A percentile compares a stretch with the other conserved stretches of the same genome.
phyloP scores from a whole-genome alignment of 2,797 vertebrate species.

The Oceanodroma leucorhoa region DNA sequence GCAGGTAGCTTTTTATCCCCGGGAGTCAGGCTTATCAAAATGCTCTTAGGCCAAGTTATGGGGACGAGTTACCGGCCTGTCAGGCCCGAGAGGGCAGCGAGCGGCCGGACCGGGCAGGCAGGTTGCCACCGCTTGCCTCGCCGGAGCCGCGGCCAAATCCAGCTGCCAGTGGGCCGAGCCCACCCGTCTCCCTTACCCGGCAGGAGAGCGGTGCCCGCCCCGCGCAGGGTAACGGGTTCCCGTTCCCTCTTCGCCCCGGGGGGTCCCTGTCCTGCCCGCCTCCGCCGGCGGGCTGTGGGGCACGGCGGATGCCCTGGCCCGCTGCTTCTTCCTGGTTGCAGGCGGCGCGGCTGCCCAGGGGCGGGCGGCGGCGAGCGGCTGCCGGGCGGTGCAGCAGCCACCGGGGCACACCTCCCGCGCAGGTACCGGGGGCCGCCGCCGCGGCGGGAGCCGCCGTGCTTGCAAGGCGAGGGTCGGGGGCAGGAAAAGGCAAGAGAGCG shows the following conservation, averaged over 20 bases:
- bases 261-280: background rate
- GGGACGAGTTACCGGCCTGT: background rate
- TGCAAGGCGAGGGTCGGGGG: background rate
- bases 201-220: background rate
- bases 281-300: background rate
- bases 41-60: rapidly evolving
- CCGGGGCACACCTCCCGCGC: background rate
- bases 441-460: background rate
- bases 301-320: background rate
- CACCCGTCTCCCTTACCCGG: too few relatives aligned
- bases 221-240: rapidly evolving
- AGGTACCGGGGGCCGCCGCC: background rate
- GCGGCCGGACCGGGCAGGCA: background rate
- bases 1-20: rapidly evolving
- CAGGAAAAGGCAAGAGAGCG: background rate
- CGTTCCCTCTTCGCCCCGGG: rapidly evolving
- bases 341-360: background rate
- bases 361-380: background rate
- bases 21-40: too few relatives aligned
- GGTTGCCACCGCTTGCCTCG: background rate
- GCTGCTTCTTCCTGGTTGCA: background rate
- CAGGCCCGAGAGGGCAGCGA: too few relatives aligned
- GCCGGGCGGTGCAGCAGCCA: background rate
- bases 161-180: background rate
- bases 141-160: background rate